Conservation (phyloP, 2,888 invertebrate species). For the Drosophila fulvimacula region DNA sequence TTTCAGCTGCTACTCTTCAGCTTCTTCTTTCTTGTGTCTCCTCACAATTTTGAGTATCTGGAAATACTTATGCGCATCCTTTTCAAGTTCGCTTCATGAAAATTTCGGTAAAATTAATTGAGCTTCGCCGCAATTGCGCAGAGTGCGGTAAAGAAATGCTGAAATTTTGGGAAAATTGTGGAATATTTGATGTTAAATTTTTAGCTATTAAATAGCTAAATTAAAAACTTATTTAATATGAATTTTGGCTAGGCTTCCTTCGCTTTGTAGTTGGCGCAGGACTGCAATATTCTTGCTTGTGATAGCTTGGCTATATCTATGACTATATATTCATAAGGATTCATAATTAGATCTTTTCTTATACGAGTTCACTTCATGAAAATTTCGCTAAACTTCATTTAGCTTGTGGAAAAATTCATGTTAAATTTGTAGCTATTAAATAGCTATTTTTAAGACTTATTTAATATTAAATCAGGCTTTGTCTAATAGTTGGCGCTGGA, state of each 20-base stretch:
- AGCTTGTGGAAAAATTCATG: no score
- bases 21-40: not conserved
- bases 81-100: constrained; percentile 47
- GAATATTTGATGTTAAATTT: not conserved
- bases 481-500: not conserved
- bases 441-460: no score
- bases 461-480: no score
- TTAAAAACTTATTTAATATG: not conserved
- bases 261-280: not conserved
- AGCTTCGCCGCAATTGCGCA: constrained; percentile 60
- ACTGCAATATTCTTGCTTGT: not conserved
- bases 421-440: no score
- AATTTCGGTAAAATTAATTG: constrained; percentile 63
- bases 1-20: constrained; percentile 12
- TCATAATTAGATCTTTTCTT: no score
- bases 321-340: no score
- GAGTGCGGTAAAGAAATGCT: constrained; percentile 2
- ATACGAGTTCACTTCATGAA: no score
- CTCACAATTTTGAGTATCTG: constrained; percentile 49
- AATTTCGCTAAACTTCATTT: no score
- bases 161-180: no score
- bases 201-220: not conserved
- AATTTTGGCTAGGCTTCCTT: not conserved
- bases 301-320: no score
- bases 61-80: constrained; percentile 70